Evolutionary conservation across 2,888 invertebrate species (phyloP).

Genomic region (Eupithecia subumbrata): DNA sequence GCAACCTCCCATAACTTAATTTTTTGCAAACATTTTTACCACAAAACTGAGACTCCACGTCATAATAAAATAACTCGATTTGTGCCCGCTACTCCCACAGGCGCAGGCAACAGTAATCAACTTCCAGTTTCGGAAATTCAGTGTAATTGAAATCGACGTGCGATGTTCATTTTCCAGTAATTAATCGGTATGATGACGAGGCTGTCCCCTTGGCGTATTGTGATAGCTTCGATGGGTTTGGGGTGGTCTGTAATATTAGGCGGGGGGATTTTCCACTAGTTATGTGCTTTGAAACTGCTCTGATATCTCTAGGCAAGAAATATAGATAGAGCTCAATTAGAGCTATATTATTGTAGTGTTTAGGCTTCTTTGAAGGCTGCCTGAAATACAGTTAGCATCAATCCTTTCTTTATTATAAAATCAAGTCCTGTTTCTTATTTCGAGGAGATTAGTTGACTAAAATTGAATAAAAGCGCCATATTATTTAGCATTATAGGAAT

Average conservation of each 20-base stretch:
- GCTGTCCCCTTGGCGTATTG: slow-evolving; percentile 32
- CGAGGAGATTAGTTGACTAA: no score
- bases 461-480: no score
- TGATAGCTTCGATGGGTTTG: slow-evolving; percentile 32
- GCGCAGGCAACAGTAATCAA: slow-evolving; percentile 46
- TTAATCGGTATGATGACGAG: slow-evolving; percentile 80
- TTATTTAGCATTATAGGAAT: no score
- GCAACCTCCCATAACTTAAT: no score
- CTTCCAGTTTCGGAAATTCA: slow-evolving; percentile 53
- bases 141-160: slow-evolving; percentile 80
- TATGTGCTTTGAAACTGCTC: neutral
- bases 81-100: slow-evolving; percentile 37
- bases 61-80: slow-evolving; percentile 30
- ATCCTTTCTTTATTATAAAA: no score
- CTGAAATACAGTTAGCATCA: no score
- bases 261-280: neutral
- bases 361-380: no score
- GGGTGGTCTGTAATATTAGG: neutral
- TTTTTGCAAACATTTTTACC: neutral
- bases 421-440: no score
- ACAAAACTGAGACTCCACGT: slow-evolving; percentile 18
- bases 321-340: no score
- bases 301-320: neutral
- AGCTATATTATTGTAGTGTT: no score
- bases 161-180: slow-evolving; percentile 82